Evolutionary conservation across 1,140 invertebrate genomes (phyloP).

Genomic region (Tetragnatha versicolor): DNA sequence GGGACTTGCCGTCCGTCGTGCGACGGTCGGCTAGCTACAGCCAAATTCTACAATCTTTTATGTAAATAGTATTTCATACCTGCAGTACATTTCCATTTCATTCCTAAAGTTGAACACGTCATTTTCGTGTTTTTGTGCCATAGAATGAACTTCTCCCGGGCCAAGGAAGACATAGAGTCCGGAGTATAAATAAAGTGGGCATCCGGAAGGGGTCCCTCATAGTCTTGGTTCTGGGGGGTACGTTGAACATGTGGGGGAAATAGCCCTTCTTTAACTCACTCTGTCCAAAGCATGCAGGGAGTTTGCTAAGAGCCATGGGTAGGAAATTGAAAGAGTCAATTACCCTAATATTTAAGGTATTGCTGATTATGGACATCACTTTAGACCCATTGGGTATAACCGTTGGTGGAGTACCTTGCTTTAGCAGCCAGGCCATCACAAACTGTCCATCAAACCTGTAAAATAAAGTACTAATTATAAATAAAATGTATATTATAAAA

Average conservation of each 20-base stretch:
- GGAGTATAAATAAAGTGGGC: neutral
- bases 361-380: neutral
- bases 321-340: slow-evolving; percentile 43
- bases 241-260: slow-evolving; percentile 46
- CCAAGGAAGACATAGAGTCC: neutral
- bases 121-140: neutral
- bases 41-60: too few relatives aligned
- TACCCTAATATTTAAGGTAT: neutral
- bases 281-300: slow-evolving; percentile 30
- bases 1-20: too few relatives aligned
- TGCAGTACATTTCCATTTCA: neutral
- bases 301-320: slow-evolving; percentile 32
- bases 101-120: neutral
- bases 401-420: neutral
- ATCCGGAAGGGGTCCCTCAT: neutral
- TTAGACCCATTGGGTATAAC: slow-evolving; percentile 14
- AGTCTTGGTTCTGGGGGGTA: slow-evolving; percentile 21
- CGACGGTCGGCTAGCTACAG: too few relatives aligned
- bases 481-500: too few relatives aligned
- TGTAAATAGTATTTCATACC: too few relatives aligned
- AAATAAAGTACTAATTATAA: too few relatives aligned
- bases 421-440: neutral
- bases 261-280: slow-evolving; percentile 10
- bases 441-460: slow-evolving; percentile 28
- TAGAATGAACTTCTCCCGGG: neutral